Evolutionary conservation across 2,113 vertebrate species (phyloP), one percentile per base, ranked within the genome.

Genomic region (Calidris pugnax): DNA sequence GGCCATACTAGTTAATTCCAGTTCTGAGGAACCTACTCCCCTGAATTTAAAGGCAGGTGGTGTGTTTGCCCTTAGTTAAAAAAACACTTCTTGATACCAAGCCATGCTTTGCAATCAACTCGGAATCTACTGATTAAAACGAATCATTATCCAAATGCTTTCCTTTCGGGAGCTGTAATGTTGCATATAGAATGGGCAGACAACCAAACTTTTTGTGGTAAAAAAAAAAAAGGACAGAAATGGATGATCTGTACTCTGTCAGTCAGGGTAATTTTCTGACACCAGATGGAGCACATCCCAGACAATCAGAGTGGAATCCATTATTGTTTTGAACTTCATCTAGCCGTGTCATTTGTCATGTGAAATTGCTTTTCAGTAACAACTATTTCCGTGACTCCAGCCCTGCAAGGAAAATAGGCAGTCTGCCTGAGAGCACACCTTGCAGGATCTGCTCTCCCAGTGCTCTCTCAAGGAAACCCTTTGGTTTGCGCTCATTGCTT

Each of bases 181-280:
- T 11, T 33, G n/a, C 41, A 56, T 28, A 14, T 5, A 21, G 71
- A 64, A 80, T 4, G 41, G 41, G 12, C 45, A 93, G 67, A 41
- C 23, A 51, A 23, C 41, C 32, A 55, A 63, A 35, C 7, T 43
- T 22, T 27, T 41, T 20, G 43, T 26, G n/a, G 16, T 48, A 24
- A 41, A 83, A 77, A 37, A 55, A 47, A 39, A 47, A 47, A 47
- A 22, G 24, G 30, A 14, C 32, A 57, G 43, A 83, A 95, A 23
- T 3, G 14, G 14, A 27, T 41, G 15, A 43, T n/a, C 41, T n/a
- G 3, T 32, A 8, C 22, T 84, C n/a, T 0, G 1, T 12, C n/a
- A 47, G 35, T 27, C 41, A 11, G 45, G 64, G 57, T 47, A 9
- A 69, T 55, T 69, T 66, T 79, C 48, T 75, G 43, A 81, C 88